Percentiles rank a stretch among this genome's conserved stretches.
phyloP scores from a whole-genome alignment of 2,113 vertebrate species.

The Caranx melampygus region DNA sequence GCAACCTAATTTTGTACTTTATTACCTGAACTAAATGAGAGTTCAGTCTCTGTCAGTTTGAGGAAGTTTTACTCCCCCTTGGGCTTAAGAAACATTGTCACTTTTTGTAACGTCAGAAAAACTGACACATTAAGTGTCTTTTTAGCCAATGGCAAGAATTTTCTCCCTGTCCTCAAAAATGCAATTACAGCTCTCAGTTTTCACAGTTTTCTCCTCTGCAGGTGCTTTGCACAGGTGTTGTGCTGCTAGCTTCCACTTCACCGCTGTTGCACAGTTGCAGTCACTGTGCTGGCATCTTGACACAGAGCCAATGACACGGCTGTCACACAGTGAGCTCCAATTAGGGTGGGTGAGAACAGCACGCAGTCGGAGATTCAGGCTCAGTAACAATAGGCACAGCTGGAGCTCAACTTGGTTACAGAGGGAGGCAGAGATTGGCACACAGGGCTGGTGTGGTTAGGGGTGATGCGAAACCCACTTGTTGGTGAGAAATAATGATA shows the following conservation, averaged over 20 bases:
- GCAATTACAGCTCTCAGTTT: constrained; percentile 26
- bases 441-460: constrained; percentile 22
- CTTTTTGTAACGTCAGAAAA: constrained; percentile 26
- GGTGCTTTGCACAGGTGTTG: constrained; percentile 59
- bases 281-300: constrained; percentile 73
- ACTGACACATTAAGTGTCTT: constrained; percentile 27
- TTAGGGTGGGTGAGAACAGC: constrained; percentile 75
- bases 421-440: constrained; percentile 53
- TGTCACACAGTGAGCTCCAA: constrained; percentile 77
- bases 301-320: constrained; percentile 73
- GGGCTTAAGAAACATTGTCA: constrained; percentile 8
- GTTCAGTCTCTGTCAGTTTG: constrained; percentile 5
- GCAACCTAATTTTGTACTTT: constrained; percentile 25
- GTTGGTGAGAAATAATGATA: constrained; percentile 67
- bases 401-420: constrained; percentile 53
- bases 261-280: constrained; percentile 59
- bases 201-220: constrained; percentile 40
- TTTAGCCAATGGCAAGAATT: constrained; percentile 32
- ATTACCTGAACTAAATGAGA: constrained; percentile 34
- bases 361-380: constrained; percentile 54
- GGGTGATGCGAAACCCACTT: constrained; percentile 43
- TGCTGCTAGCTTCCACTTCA: constrained; percentile 40
- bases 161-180: constrained; percentile 33
- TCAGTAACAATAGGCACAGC: constrained; percentile 64
- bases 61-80: constrained; percentile 20